Conservation (phyloP, 2,888 invertebrate genomes). For the Nephrotoma flavescens region DNA sequence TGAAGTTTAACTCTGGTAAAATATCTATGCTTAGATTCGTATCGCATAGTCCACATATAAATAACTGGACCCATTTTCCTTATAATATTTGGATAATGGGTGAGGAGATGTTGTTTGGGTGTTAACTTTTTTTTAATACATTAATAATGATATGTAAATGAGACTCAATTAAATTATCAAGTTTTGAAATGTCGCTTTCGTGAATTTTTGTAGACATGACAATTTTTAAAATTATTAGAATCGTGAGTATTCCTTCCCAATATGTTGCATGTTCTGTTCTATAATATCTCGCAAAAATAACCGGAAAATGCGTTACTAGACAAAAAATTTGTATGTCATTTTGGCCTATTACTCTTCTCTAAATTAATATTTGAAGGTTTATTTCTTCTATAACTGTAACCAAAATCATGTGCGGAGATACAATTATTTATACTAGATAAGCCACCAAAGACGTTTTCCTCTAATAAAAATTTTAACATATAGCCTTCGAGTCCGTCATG, state of each 20-base stretch:
- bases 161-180: not conserved
- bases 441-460: not conserved
- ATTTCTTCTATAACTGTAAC: not conserved
- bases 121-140: not conserved
- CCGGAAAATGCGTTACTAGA: too few relatives aligned
- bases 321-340: too few relatives aligned
- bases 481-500: not conserved
- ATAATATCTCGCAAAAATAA: too few relatives aligned
- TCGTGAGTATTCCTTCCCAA: not conserved
- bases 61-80: not conserved
- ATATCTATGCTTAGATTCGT: conserved; percentile 5
- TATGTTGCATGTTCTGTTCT: not conserved
- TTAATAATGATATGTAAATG: not conserved
- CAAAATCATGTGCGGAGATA: not conserved
- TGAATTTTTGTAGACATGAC: not conserved
- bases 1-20: not conserved
- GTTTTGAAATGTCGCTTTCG: not conserved
- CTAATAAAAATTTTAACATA: not conserved
- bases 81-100: conserved; percentile 6
- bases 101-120: conserved; percentile 7
- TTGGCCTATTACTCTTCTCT: not conserved
- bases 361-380: not conserved
- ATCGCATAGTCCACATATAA: conserved; percentile 5
- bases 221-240: not conserved
- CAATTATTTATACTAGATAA: not conserved